Percentiles rank a stretch among this genome's conserved stretches.
phyloP scores from a whole-genome alignment of 2,888 invertebrate genomes.

The Dicyrtoma fusca region DNA sequence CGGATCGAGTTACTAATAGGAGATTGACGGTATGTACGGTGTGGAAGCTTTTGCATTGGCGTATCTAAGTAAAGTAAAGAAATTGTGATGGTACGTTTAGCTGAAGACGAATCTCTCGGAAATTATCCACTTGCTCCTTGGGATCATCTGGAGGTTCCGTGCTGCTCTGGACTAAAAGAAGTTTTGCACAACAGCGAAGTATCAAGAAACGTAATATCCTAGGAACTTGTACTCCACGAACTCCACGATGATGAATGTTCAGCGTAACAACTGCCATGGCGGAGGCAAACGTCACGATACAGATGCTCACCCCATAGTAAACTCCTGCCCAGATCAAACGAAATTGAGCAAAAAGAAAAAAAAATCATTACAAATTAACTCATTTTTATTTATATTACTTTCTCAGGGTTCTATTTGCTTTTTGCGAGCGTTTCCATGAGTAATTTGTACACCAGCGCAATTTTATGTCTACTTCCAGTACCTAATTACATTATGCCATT shows the following conservation, averaged over 20 bases:
- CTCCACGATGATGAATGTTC: constrained; percentile 83
- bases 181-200: constrained; percentile 72
- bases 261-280: constrained; percentile 81
- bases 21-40: no score
- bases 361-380: not conserved
- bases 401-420: no score
- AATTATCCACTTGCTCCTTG: constrained; percentile 53
- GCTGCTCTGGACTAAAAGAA: constrained; percentile 75
- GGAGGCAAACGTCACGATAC: constrained; percentile 78
- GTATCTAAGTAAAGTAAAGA: no score
- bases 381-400: no score
- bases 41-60: no score
- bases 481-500: no score
- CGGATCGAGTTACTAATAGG: no score
- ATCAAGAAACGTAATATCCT: constrained; percentile 71
- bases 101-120: constrained; percentile 54
- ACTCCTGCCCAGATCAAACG: no score
- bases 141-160: constrained; percentile 57
- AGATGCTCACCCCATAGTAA: constrained; percentile 81
- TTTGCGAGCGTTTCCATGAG: no score
- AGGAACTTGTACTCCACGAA: constrained; percentile 78
- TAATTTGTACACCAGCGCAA: no score
- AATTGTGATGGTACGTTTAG: constrained; percentile 53
- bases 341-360: no score
- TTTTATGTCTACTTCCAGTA: no score